Percentiles rank a stretch among this genome's conserved stretches.
Evolutionary conservation across 2,113 vertebrate species (phyloP).

Genomic region (Oceanites oceanicus): DNA sequence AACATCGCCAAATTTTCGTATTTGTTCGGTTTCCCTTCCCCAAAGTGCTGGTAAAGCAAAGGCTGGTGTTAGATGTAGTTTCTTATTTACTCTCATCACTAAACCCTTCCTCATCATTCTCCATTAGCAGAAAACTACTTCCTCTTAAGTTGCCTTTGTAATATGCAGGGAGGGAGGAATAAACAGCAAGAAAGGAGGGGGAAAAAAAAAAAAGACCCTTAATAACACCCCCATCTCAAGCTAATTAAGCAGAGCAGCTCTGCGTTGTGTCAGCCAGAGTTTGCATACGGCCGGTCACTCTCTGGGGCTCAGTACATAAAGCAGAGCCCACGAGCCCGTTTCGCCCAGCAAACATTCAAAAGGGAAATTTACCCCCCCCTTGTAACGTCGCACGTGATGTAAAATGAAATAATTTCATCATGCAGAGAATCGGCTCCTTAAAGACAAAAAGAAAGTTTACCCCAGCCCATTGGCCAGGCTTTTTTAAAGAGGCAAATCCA

Average conservation of each 20-base stretch:
- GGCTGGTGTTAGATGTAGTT: neutral
- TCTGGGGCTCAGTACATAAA: neutral
- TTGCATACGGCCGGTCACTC: neutral
- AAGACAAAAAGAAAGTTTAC: neutral
- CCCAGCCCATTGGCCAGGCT: neutral
- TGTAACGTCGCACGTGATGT: rapidly evolving
- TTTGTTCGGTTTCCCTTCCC: constrained; percentile 27
- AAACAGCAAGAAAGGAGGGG: neutral
- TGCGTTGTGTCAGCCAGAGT: neutral
- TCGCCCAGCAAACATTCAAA: neutral
- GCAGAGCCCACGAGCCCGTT: neutral
- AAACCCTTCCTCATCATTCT: neutral
- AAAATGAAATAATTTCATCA: neutral
- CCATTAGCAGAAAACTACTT: neutral
- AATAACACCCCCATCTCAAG: constrained; percentile 16
- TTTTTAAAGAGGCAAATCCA: neutral
- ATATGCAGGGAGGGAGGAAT: neutral
- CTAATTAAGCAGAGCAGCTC: constrained; percentile 39
- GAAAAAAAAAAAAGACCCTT: neutral
- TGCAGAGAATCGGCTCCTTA: neutral
- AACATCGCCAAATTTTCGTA: neutral
- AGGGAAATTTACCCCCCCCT: neutral
- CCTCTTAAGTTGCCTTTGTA: constrained; percentile 11
- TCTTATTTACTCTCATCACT: neutral
- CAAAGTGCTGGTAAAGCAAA: neutral